phyloP scores from a whole-genome alignment of 2,888 invertebrate species.

The Epistrophe grossulariae region DNA sequence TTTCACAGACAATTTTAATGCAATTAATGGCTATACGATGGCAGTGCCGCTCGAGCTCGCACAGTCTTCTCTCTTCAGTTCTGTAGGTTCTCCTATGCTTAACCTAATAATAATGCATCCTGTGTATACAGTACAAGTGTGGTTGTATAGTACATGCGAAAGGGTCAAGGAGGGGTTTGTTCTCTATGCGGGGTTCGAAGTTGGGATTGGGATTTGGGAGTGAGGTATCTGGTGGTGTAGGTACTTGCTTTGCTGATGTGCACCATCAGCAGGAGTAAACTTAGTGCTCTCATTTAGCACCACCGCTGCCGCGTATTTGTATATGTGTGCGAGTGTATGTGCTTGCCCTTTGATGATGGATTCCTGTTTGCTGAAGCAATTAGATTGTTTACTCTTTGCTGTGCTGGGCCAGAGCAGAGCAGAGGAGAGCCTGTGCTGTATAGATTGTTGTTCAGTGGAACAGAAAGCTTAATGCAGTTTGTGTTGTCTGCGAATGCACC shows the following conservation, averaged over 20 bases:
- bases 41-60: constrained; percentile 1
- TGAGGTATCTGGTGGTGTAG: neutral
- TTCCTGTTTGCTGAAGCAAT: constrained; percentile 68
- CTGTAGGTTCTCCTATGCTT: constrained; percentile 29
- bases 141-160: neutral
- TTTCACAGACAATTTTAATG: constrained; percentile 68
- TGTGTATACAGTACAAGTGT: neutral
- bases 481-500: constrained; percentile 33
- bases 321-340: neutral
- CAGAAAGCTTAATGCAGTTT: constrained; percentile 63
- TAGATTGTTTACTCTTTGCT: constrained; percentile 69
- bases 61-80: constrained; percentile 13
- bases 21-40: constrained; percentile 57
- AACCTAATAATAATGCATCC: constrained; percentile 60
- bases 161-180: constrained; percentile 36
- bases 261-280: constrained; percentile 37
- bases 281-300: constrained; percentile 37
- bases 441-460: constrained; percentile 27
- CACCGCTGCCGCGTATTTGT: neutral
- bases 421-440: constrained; percentile 18
- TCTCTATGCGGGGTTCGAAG: neutral
- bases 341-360: constrained; percentile 71
- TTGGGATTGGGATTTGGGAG: neutral
- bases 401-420: constrained; percentile 28
- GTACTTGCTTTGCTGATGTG: constrained; percentile 24